Evolutionary conservation across 2,797 vertebrate species (phyloP).

Genomic region (Cichlasoma orientale): DNA sequence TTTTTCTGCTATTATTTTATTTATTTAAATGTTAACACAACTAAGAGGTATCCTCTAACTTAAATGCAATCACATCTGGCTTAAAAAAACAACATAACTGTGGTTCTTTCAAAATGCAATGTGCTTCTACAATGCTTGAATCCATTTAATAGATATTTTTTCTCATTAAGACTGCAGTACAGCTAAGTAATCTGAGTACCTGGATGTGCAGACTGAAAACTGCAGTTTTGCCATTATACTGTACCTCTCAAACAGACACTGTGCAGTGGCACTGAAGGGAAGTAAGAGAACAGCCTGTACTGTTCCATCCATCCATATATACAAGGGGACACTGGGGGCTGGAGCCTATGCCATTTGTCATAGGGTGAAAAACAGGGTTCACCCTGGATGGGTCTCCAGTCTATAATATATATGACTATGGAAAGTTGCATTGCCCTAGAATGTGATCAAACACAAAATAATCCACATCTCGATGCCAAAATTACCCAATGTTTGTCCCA

Average conservation of each 20-base stretch:
- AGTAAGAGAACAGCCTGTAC: neutral
- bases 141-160: neutral
- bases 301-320: neutral
- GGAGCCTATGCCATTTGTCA: neutral
- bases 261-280: neutral
- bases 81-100: neutral
- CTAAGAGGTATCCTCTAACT: no score
- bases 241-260: neutral
- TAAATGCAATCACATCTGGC: no score
- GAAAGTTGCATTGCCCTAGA: no score
- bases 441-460: no score
- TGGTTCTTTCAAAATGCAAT: neutral
- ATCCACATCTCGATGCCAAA: neutral
- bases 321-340: neutral
- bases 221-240: neutral
- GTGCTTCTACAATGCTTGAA: neutral
- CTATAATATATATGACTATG: no score
- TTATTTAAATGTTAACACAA: no score
- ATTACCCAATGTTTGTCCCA: neutral
- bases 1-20: no score
- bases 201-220: neutral
- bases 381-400: neutral
- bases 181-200: neutral
- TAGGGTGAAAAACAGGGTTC: rapidly evolving
- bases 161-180: neutral